These are phyloP conservation scores for Cossypha niveicapilla DNA, from an alignment of 2,797 vertebrate species.

Conservation along the genomic window DNA sequence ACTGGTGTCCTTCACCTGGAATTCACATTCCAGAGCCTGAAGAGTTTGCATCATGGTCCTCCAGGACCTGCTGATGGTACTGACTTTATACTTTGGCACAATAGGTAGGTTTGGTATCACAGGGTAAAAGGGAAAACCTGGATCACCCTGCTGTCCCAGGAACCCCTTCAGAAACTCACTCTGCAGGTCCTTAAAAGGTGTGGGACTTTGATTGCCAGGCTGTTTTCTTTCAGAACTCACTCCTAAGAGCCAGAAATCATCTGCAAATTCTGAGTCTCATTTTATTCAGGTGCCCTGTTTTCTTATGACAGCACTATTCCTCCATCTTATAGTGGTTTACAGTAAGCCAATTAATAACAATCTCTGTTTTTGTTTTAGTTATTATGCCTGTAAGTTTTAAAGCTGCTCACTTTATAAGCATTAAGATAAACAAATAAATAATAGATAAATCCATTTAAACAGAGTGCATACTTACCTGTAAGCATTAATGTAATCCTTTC, in stretches of 20 bases:
- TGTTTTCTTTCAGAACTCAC: background rate
- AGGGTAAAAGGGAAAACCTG: background rate
- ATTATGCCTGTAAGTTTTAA: background rate
- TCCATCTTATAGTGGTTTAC: background rate
- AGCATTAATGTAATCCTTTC: constrained; percentile 94
- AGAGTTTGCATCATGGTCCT: background rate
- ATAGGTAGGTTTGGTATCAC: background rate
- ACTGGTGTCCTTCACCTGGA: background rate
- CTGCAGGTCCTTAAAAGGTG: background rate
- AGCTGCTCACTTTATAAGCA: background rate
- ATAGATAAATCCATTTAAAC: background rate
- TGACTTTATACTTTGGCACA: background rate
- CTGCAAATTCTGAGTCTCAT: background rate
- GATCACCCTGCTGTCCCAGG: background rate
- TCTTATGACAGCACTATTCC: background rate
- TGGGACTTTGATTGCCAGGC: rapidly evolving
- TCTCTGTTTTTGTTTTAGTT: background rate
- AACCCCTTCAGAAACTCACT: background rate
- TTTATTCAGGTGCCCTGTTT: background rate
- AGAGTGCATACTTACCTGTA: constrained; percentile 81
- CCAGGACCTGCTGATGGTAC: background rate
- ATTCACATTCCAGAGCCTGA: background rate
- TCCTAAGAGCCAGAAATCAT: background rate
- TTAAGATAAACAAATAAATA: background rate
- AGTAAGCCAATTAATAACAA: background rate